Evolutionary conservation across 2,797 vertebrate genomes (phyloP).

Genomic region (Trichosurus vulpecula): DNA sequence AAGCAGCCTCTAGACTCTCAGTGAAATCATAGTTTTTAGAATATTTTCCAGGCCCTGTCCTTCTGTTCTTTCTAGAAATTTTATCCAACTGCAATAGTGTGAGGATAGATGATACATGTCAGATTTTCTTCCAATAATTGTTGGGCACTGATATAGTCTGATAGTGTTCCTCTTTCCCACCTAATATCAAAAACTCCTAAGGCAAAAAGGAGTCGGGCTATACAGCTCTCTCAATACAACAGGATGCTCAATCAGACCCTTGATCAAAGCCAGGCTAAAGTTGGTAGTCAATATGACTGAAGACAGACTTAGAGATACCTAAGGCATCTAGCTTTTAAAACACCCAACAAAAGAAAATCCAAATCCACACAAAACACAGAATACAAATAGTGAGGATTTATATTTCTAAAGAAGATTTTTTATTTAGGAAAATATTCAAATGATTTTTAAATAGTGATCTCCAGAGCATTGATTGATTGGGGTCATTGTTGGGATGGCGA

Average conservation of each 20-base stretch:
- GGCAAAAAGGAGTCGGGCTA: not conserved
- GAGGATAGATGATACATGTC: not conserved
- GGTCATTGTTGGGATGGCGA: not conserved
- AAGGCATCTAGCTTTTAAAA: not conserved
- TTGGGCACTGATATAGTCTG: not conserved
- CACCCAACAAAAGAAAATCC: not conserved
- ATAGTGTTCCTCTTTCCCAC: not conserved
- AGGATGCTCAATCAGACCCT: not conserved
- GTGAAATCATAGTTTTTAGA: not conserved
- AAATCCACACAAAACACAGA: constrained; percentile 1
- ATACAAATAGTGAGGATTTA: not conserved
- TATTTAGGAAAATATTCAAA: not conserved
- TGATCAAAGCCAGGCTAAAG: not conserved
- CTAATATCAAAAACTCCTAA: not conserved
- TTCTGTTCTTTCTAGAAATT: not conserved
- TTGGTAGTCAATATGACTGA: not conserved
- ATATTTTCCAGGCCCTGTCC: not conserved
- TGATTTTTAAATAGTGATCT: not conserved
- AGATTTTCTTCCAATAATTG: not conserved
- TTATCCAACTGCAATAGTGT: not conserved
- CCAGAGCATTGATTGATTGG: not conserved
- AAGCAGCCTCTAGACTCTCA: not conserved
- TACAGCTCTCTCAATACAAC: not conserved
- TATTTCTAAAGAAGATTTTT: constrained; percentile 16
- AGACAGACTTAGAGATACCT: not conserved